Percentiles rank a stretch among this genome's conserved stretches.
Conservation (phyloP, 2,113 vertebrate genomes). For the Aix galericulata region DNA sequence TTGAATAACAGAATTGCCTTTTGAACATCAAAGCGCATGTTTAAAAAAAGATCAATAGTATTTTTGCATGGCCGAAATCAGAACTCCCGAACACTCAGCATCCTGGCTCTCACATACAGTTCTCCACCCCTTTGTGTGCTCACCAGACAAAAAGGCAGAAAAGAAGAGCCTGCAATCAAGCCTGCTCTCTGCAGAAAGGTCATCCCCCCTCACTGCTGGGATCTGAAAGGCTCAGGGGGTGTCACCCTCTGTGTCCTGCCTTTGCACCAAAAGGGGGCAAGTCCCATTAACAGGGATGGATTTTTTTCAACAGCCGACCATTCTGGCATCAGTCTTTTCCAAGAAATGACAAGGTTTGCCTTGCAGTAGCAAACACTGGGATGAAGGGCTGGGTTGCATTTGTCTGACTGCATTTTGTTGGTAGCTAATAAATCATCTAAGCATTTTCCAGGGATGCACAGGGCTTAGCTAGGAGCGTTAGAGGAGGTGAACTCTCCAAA, state of each 20-base stretch:
- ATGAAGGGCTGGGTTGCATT: neutral
- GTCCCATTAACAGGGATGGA: fast-evolving
- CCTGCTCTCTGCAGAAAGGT: neutral
- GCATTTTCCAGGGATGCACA: neutral
- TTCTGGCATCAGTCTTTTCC: neutral
- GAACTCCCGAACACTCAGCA: neutral
- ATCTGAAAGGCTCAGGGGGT: neutral
- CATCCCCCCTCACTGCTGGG: neutral
- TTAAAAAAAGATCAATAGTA: neutral
- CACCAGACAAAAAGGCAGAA: neutral
- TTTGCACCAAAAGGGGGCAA: neutral
- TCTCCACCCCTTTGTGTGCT: neutral
- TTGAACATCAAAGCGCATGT: neutral
- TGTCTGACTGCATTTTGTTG: neutral
- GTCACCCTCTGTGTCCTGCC: neutral
- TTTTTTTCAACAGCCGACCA: neutral
- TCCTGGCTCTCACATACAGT: neutral
- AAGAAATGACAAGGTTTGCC: neutral
- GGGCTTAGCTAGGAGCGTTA: neutral
- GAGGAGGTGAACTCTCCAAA: neutral
- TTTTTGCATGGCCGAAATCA: neutral
- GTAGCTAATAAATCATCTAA: neutral
- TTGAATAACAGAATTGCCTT: neutral
- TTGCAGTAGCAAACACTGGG: neutral
- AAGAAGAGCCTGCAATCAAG: neutral